These are phyloP conservation scores for Leptinotarsa peninsularis DNA, from an alignment of 2,888 invertebrate species.

Conservation along the genomic window DNA sequence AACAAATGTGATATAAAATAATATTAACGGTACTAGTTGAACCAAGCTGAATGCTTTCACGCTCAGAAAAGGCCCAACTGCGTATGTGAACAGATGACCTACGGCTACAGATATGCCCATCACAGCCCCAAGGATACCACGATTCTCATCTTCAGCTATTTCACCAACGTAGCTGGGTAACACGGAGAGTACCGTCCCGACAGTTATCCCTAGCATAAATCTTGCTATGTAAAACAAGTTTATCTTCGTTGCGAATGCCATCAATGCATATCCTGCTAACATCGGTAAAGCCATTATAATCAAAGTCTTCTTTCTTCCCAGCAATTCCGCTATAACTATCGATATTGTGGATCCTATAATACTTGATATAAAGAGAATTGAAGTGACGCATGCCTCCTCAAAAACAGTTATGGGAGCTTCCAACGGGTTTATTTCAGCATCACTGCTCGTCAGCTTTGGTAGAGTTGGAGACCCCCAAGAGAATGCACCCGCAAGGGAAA, in stretches of 20 bases:
- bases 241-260: slow-evolving; percentile 70
- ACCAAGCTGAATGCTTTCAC: slow-evolving; percentile 74
- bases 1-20: slow-evolving; percentile 71
- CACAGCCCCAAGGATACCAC: slow-evolving; percentile 85
- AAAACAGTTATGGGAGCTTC: slow-evolving; percentile 53
- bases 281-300: slow-evolving; percentile 70
- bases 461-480: slow-evolving; percentile 39
- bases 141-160: slow-evolving; percentile 82
- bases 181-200: slow-evolving; percentile 78
- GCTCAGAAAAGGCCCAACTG: slow-evolving; percentile 77
- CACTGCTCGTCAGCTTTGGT: slow-evolving; percentile 27
- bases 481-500: slow-evolving; percentile 25
- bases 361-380: slow-evolving; percentile 67
- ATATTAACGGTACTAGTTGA: slow-evolving; percentile 66
- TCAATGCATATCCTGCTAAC: slow-evolving; percentile 76
- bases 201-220: slow-evolving; percentile 73
- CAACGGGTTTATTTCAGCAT: slow-evolving; percentile 30
- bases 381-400: slow-evolving; percentile 69
- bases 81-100: slow-evolving; percentile 77
- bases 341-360: slow-evolving; percentile 75
- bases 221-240: slow-evolving; percentile 70
- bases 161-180: slow-evolving; percentile 90
- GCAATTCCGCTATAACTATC: slow-evolving; percentile 73
- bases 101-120: slow-evolving; percentile 79
- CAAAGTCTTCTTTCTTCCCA: slow-evolving; percentile 78